Base-by-base conservation (phyloP, 2,113 vertebrate species). In the Tachuris rubrigastra region DNA sequence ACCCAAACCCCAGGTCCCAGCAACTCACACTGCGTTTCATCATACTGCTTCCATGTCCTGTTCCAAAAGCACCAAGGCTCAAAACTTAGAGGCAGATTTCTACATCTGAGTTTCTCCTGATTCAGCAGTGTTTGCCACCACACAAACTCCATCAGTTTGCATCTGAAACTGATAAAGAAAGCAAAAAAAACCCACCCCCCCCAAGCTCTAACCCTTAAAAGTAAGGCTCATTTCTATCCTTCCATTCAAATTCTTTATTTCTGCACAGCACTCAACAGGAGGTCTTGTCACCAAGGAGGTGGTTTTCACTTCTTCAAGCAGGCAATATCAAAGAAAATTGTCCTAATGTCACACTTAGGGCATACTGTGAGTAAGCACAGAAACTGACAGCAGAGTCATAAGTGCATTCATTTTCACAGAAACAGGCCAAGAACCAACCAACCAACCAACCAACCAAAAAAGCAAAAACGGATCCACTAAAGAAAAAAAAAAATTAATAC, bases 171-270 rank as follows among this genome's bases (percentile, higher is more conserved):
- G 56, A 46, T 3, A 41, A 2, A 39, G 73, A 90, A 75, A 37
- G 3, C 1, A 60, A 66, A 85, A 49, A 41, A 9, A 0, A 9
- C 25, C 25, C 28, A 62, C 9, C 6, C 5, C 28, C 5, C 6
- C 9, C 9, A 65, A 81, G 47, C 7, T 14, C 10, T 21, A 85
- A 1, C 3, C 21, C 18, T 52, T 50, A 73, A 27, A 65, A 35
- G 30, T 37, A 82, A 87, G 47, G 46, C 8, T 41, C 1, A 20
- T 78, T 87, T 89, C 30, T 63, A 9, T 18, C 41, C 31, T 78
- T 84, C 33, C 18, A 24, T 53, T 69, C 55, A 39, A 66, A 2
- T 41, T 81, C n/a, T 89, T 69, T 69, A 37, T 24, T 85, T 76
- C 62, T 59, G 31, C n/a, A 76, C 22, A 82, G 39, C 28, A 19